Evolutionary conservation across 2,888 invertebrate genomes (phyloP), one percentile per base, ranked within the genome.

Genomic region (Caenorhabditis sinica): DNA sequence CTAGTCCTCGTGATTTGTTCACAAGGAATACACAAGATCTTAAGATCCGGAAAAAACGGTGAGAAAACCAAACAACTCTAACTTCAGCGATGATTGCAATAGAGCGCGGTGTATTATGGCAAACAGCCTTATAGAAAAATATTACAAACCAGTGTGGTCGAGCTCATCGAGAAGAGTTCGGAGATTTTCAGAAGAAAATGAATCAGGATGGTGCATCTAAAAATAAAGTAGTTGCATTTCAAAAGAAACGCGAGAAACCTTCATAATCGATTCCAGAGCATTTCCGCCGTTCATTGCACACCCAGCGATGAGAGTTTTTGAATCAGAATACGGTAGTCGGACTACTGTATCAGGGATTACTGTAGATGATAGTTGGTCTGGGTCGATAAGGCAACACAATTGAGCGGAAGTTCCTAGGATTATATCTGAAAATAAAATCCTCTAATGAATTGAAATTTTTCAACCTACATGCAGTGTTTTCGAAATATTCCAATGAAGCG

Each of bases 281-380:
- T 87, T 87, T 30, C 87, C 87, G 3, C 87, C 87, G 33, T 87
- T 87, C 86, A 86, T 87, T 15, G 87, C 49, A 51, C 87, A 83
- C 45, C 83, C 86, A 5, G 86, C 86, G 23, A 84, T 28, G 25
- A 82, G 60, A 6, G 30, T n/a, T 30, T 73, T 74, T 0, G 30
- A 23, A 0, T 20, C 5, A 20, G 82, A 76, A 71, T 73, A 87
- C 51, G 87, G 82, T 58, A 87, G 68, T 9, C 56, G 53, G 61
- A 83, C 82, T 28, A 87, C 80, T 23, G 82, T 76, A 68, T 72
- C 30, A 23, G 83, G 66, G 56, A 69, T 36, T 45, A 58, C n/a
- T n/a, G 66, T 45, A 53, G 56, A 9, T 4, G 51, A 13, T 0
- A 36, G 3, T 30, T 66, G 28, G n/a, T 49, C 11, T 6, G 61